Base-by-base conservation (phyloP, 2,888 invertebrate genomes). In the Pyrocoelia pectoralis region DNA sequence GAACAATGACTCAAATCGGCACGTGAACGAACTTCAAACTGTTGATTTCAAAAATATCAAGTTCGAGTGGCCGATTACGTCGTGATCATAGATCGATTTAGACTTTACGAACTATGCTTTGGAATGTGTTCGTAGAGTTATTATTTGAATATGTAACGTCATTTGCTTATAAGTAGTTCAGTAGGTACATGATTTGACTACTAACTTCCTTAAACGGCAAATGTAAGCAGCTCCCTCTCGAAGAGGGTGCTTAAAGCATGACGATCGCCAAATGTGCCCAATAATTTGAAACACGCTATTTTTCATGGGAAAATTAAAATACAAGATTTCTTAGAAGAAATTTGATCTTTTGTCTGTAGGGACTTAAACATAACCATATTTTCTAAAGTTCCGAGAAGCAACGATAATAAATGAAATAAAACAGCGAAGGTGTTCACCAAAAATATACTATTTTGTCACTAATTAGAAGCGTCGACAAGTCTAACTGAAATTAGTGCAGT, bases 391-490 rank as follows among this genome's bases (percentile, higher is more conserved):
- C 65, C 56, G 19, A 18, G 65, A 60, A 65, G 40, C 28, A 28
- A 29, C 8, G 18, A 10, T 56, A 51, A 43, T 13, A 52, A 55
- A 41, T n/a, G n/a, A 49, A 56, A 49, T 12, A 49, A 49, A 55
- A 19, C 18, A 33, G 6, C 52, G 14, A 15, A 49, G 38, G 54
- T 53, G 14, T 43, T 12, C 28, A 40, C 17, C 40, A 18, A 53
- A 33, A 50, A 50, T 48, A 53, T 17, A 18, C 49, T 15, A 15
- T 54, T 62, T 58, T 43, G 56, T 15, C 54, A 53, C 38, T 61
- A 65, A 65, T 65, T 65, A 65, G 56, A 53, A 56, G 56, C 57
- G 65, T 55, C 58, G 65, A 65, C 65, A 65, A 61, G 57, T 61
- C 57, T 61, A 57, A 58, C 58, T 50, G 60, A 66, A 59, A 66